Evolutionary conservation across 2,888 invertebrate genomes (phyloP).

Genomic region (Empis livida): DNA sequence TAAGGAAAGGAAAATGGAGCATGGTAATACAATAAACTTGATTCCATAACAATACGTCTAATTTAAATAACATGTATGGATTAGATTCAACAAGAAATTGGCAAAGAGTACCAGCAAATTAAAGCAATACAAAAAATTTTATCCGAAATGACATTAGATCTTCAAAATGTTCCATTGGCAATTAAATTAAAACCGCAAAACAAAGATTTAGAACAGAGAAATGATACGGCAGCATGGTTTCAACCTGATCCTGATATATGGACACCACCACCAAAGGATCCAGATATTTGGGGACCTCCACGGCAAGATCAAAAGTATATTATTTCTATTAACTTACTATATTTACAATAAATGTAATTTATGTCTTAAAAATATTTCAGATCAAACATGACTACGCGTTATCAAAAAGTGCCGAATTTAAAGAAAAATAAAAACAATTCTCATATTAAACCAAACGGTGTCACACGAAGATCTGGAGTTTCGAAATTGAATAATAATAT

Average conservation of each 20-base stretch:
- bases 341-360: not conserved
- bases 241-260: constrained; percentile 66
- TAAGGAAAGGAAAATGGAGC: constrained; percentile 79
- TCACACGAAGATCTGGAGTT: not conserved
- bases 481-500: not conserved
- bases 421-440: not conserved
- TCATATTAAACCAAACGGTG: constrained; percentile 9
- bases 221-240: constrained; percentile 39
- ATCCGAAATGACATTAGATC: constrained; percentile 33
- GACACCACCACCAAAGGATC: constrained; percentile 56
- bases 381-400: not conserved
- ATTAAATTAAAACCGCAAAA: constrained; percentile 30
- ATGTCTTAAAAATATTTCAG: not conserved
- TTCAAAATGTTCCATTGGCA: constrained; percentile 37
- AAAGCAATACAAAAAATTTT: constrained; percentile 47
- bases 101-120: constrained; percentile 78
- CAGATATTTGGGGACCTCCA: constrained; percentile 80
- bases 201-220: constrained; percentile 16
- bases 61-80: constrained; percentile 6
- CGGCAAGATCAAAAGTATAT: constrained; percentile 64
- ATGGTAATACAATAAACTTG: constrained; percentile 48
- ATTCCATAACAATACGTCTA: too few relatives aligned
- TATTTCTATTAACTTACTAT: constrained; percentile 16
- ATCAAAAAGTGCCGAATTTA: not conserved
- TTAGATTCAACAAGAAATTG: constrained; percentile 79